A percentile compares a stretch with the other conserved stretches of the same genome.
phyloP scores from a whole-genome alignment of 2,888 invertebrate genomes.

The Listrodromus nycthemerus region DNA sequence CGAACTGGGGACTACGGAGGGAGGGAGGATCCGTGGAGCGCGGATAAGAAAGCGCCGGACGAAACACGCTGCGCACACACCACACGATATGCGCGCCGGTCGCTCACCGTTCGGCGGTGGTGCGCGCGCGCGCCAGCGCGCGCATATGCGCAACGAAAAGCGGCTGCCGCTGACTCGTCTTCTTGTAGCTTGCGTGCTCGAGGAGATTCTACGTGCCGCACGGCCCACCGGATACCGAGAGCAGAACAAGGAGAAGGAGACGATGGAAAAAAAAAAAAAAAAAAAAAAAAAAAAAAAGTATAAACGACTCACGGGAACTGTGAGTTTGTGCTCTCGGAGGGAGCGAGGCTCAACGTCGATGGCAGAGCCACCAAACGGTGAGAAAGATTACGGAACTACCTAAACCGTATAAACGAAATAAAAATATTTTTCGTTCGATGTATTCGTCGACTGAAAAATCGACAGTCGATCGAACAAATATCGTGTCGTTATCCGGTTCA shows the following conservation, averaged over 20 bases:
- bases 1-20: not conserved
- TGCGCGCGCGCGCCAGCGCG: constrained; percentile 39
- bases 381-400: constrained; percentile 30
- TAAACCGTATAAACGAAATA: constrained; percentile 28
- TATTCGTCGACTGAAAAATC: no score
- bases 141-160: constrained; percentile 59
- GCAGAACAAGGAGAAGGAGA: constrained; percentile 33
- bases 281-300: constrained; percentile 25
- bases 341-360: constrained; percentile 28
- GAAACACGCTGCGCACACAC: constrained; percentile 43
- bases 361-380: constrained; percentile 48
- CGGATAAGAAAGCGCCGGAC: constrained; percentile 58
- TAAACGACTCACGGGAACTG: constrained; percentile 51
- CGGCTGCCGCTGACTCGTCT: constrained; percentile 31
- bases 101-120: not conserved
- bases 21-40: constrained; percentile 42
- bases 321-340: constrained; percentile 8
- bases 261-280: not conserved
- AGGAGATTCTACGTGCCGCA: constrained; percentile 6
- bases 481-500: no score
- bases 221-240: constrained; percentile 57
- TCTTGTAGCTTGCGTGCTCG: constrained; percentile 16
- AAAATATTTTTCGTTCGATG: not conserved
- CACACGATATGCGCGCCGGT: constrained; percentile 30
- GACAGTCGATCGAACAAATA: no score